Evolutionary conservation across 1,140 invertebrate genomes (phyloP), one percentile per base, ranked within the genome.

Genomic region (Carcinoscorpius rotundicauda): DNA sequence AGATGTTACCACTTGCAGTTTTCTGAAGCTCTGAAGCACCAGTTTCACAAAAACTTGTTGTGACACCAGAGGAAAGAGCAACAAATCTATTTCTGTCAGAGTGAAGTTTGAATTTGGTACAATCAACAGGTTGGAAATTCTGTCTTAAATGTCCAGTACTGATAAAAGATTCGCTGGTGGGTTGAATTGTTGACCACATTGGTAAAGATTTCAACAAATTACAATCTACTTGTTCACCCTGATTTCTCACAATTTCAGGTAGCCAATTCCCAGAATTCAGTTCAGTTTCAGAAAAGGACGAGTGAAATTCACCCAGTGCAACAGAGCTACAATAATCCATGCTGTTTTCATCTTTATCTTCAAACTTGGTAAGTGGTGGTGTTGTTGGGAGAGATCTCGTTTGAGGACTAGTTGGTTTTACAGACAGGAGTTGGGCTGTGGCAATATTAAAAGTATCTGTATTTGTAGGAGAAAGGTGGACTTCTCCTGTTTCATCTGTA

Each of bases 401-500:
- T 1, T 55, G n/a, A n/a, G 53, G n/a, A n/a, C 6, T 55, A n/a
- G 53, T 55, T 55, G 6, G 53, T 55, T 8, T 55, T 1, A 29
- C 53, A 55, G 53, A 8, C 53, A n/a, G 53, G 3, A n/a, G n/a
- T 55, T 8, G n/a, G 53, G 53, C n/a, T 8, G 6, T 55, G n/a
- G 53, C 6, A 55, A 8, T 55, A 55, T 55, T n/a, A 29, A 29
- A 29, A n/a, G 53, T 6, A n/a, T 55, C 6, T n/a, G n/a, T 55
- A n/a, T 3, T 55, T n/a, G n/a, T 55, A n/a, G 53, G 53, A n/a
- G 53, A 55, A n/a, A 55, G 6, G 53, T n/a, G 65, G 1, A 68
- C 62, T 49, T 66, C 53, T n/a, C 88, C 89, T 52, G 87, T 79
- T 65, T 90, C 89, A 75, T 95, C 92, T 1, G 91, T 94, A 4